Evolutionary conservation across 2,888 invertebrate species (phyloP).

Genomic region (Drosophila falleni): DNA sequence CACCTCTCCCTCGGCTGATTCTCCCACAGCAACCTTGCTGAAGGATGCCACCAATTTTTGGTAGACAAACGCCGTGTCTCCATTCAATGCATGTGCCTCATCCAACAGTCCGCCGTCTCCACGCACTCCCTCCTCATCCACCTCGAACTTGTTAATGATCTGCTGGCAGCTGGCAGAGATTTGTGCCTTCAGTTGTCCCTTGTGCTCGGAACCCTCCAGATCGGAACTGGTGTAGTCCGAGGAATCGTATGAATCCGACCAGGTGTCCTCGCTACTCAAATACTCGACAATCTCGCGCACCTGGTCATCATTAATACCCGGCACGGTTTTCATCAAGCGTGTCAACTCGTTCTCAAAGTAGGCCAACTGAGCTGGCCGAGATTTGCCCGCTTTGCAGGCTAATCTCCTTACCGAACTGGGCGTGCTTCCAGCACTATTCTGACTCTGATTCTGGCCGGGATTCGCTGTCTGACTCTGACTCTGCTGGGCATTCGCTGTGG

Average conservation of each 20-base stretch:
- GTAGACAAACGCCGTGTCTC: constrained; percentile 95
- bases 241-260: constrained; percentile 97
- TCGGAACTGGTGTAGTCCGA: constrained; percentile 96
- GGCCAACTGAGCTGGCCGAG: constrained; percentile 93
- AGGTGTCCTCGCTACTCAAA: constrained; percentile 95
- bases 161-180: constrained; percentile 95
- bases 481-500: constrained; percentile 86
- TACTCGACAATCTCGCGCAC: constrained; percentile 97
- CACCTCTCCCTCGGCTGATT: constrained; percentile 5
- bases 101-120: constrained; percentile 86
- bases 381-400: constrained; percentile 77
- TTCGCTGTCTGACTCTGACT: constrained; percentile 59
- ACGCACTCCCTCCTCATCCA: constrained; percentile 87
- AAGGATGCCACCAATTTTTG: constrained; percentile 94
- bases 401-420: constrained; percentile 60
- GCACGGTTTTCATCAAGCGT: constrained; percentile 96
- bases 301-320: constrained; percentile 95
- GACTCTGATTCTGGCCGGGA: constrained; percentile 54
- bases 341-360: constrained; percentile 96
- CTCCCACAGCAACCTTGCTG: constrained; percentile 90
- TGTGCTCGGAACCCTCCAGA: constrained; percentile 89
- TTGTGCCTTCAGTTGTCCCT: constrained; percentile 92
- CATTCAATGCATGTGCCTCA: constrained; percentile 87
- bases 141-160: constrained; percentile 94
- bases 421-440: constrained; percentile 68